Evolutionary conservation across 2,888 invertebrate genomes (phyloP).

Genomic region (Coecobrya sp.): DNA sequence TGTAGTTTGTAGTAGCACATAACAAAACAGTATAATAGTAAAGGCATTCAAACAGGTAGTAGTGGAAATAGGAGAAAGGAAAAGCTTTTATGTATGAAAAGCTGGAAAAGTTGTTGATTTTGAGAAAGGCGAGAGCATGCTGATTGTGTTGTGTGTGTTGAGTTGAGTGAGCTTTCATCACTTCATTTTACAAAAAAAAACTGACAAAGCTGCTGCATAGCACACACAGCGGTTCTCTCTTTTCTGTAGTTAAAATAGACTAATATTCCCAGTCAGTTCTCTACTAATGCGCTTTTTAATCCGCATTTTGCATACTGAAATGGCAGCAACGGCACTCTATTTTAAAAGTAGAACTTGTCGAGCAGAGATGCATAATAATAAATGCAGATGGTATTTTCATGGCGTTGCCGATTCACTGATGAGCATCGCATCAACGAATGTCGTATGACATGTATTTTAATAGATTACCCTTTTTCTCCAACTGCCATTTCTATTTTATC

Average conservation of each 20-base stretch:
- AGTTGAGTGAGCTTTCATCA: slow-evolving; percentile 33
- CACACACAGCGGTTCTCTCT: neutral
- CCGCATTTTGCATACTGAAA: slow-evolving; percentile 24
- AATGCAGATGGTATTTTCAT: neutral
- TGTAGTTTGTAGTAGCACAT: neutral
- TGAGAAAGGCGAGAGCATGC: neutral
- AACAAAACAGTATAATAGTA: neutral
- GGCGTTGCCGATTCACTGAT: neutral
- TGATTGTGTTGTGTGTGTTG: neutral
- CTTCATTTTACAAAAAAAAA: neutral
- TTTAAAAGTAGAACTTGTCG: slow-evolving; percentile 32
- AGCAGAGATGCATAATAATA: neutral
- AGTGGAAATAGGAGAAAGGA: neutral
- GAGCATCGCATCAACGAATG: slow-evolving; percentile 14
- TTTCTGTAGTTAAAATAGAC: neutral
- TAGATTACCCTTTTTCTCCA: slow-evolving; percentile 4
- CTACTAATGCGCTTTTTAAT: slow-evolving; percentile 17
- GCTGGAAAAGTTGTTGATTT: neutral
- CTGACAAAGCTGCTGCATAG: neutral
- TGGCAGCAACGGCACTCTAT: neutral
- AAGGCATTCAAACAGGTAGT: slow-evolving; percentile 50
- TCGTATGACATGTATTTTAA: slow-evolving; percentile 36
- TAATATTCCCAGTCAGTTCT: too few species aligned
- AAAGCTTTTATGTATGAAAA: neutral
- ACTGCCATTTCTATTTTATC: neutral